Conservation (phyloP, 1,140 invertebrate genomes). For the Aphis craccivora region DNA sequence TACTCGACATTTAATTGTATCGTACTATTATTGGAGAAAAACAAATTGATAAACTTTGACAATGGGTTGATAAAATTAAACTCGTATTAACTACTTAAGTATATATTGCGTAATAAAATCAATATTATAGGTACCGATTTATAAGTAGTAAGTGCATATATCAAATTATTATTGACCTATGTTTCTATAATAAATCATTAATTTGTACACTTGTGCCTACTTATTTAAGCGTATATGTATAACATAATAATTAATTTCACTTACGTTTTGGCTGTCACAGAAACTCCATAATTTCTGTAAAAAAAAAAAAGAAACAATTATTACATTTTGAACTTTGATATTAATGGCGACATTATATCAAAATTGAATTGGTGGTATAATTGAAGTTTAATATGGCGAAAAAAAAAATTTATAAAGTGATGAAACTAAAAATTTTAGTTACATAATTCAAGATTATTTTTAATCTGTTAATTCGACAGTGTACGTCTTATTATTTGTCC, state of each 20-base stretch:
- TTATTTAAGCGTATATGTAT: neutral
- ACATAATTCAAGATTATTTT: neutral
- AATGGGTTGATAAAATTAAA: slow-evolving; percentile 4
- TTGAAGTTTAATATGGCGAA: neutral
- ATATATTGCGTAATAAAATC: neutral
- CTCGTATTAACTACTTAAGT: neutral
- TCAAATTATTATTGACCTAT: neutral
- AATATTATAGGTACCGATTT: neutral
- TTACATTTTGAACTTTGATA: slow-evolving; percentile 3
- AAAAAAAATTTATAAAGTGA: neutral
- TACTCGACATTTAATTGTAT: neutral
- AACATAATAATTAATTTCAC: neutral
- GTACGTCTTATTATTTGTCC: neutral
- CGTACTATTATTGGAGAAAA: neutral
- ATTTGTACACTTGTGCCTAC: neutral
- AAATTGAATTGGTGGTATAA: neutral
- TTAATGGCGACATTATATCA: neutral
- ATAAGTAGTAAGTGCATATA: neutral
- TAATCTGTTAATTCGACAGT: neutral
- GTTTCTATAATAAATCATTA: neutral
- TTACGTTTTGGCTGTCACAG: slow-evolving; percentile 40
- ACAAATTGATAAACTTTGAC: neutral
- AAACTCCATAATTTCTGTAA: slow-evolving; percentile 42
- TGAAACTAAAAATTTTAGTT: neutral
- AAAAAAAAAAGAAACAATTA: neutral